These are phyloP conservation scores for Gnathonemus echidnorhynchus DNA, from an alignment of 2,113 vertebrate genomes.

Conservation along the genomic window DNA sequence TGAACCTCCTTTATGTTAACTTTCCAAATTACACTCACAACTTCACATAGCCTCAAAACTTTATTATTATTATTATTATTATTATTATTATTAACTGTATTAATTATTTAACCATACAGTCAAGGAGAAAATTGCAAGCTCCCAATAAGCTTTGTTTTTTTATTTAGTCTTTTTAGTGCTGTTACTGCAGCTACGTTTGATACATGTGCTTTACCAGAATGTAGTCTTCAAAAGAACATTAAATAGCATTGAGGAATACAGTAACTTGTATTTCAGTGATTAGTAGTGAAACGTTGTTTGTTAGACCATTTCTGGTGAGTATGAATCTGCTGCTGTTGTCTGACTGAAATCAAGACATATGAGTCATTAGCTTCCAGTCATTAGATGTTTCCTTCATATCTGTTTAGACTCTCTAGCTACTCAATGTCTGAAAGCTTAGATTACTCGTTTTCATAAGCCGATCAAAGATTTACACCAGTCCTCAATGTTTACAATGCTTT, in stretches of 20 bases:
- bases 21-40: not conserved
- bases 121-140: not conserved
- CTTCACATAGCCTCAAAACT: not conserved
- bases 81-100: too few species aligned
- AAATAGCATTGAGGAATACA: not conserved
- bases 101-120: not conserved
- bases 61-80: too few species aligned
- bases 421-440: not conserved
- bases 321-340: not conserved
- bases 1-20: not conserved
- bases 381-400: not conserved
- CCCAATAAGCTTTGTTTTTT: not conserved
- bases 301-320: not conserved
- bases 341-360: not conserved
- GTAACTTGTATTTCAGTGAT: not conserved
- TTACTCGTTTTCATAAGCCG: not conserved
- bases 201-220: not conserved
- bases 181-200: not conserved
- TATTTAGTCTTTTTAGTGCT: not conserved
- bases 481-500: not conserved
- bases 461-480: not conserved
- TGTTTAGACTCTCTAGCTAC: not conserved
- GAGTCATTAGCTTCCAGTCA: constrained; percentile 7
- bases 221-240: not conserved
- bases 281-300: not conserved